Evolutionary conservation across 1,140 invertebrate genomes (phyloP).

Genomic region (Achatina immaculata): DNA sequence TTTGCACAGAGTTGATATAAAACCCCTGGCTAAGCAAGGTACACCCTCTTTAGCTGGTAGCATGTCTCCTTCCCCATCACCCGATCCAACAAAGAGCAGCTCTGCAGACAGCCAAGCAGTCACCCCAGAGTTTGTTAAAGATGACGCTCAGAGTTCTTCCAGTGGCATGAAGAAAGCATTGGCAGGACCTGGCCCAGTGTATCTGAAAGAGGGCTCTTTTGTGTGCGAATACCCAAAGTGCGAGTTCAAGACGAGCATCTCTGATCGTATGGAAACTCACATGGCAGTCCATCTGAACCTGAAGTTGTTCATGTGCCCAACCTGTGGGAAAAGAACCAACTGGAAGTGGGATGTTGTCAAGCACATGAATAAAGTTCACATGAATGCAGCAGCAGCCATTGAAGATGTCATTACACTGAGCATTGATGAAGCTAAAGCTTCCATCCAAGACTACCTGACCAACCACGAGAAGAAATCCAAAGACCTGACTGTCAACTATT

Average conservation of each 20-base stretch:
- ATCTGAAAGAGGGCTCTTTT: conserved; percentile 38
- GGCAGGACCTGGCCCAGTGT: neutral
- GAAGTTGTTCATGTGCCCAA: conserved; percentile 68
- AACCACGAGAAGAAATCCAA: conserved; percentile 26
- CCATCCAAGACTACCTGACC: conserved; percentile 64
- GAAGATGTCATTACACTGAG: conserved; percentile 63
- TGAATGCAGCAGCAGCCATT: conserved; percentile 54
- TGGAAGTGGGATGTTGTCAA: conserved; percentile 71
- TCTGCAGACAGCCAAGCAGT: neutral
- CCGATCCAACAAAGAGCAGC: neutral
- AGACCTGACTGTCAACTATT: conserved; percentile 14
- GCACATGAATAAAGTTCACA: conserved; percentile 61
- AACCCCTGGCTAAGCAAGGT: conserved; percentile 28
- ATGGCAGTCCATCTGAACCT: conserved; percentile 67
- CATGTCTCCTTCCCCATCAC: neutral
- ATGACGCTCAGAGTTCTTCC: neutral
- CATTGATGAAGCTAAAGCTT: conserved; percentile 66
- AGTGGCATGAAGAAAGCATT: neutral
- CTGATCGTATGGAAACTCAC: conserved; percentile 65
- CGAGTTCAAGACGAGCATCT: conserved; percentile 59
- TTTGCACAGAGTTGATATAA: conserved; percentile 26
- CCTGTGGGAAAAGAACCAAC: conserved; percentile 66
- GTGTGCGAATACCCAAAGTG: conserved; percentile 61
- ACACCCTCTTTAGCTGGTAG: no score
- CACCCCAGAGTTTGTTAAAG: neutral